These are phyloP conservation scores for Salvelinus namaycush DNA, from an alignment of 2,113 vertebrate species.

Conservation along the genomic window DNA sequence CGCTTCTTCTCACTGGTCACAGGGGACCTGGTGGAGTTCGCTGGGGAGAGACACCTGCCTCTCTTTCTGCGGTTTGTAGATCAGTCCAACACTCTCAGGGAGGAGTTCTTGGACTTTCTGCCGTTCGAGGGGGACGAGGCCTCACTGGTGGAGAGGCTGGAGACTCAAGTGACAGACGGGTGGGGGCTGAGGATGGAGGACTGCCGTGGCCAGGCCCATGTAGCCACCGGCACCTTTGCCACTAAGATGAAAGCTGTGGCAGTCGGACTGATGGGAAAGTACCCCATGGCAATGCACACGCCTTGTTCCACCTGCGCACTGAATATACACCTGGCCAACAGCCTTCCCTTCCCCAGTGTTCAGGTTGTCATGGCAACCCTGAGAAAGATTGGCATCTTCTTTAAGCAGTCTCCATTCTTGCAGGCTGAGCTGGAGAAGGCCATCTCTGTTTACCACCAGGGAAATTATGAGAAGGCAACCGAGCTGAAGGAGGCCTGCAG, in stretches of 20 bases:
- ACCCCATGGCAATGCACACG: constrained; percentile 83
- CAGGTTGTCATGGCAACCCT: constrained; percentile 82
- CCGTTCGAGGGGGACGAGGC: constrained; percentile 79
- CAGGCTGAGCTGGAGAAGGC: constrained; percentile 76
- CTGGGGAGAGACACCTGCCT: constrained; percentile 80
- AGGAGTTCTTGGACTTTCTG: constrained; percentile 88
- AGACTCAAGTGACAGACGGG: constrained; percentile 82
- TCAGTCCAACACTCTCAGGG: constrained; percentile 82
- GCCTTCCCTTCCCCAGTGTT: constrained; percentile 80
- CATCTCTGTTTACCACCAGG: constrained; percentile 78
- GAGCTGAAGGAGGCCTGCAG: constrained; percentile 76
- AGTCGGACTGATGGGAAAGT: constrained; percentile 83
- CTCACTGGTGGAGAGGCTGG: constrained; percentile 80
- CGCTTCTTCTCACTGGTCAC: constrained; percentile 89
- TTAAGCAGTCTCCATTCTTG: constrained; percentile 70
- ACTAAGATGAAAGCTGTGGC: constrained; percentile 90
- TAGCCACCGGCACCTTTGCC: constrained; percentile 82
- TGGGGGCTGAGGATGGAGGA: constrained; percentile 93
- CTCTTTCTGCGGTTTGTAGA: constrained; percentile 86
- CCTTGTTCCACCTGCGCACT: constrained; percentile 85
- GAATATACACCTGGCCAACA: constrained; percentile 88
- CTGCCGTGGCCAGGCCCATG: constrained; percentile 88
- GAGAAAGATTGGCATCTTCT: constrained; percentile 80
- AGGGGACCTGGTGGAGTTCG: constrained; percentile 82
- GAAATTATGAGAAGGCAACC: constrained; percentile 73